Conservation (phyloP, 2,797 vertebrate species). For the Hoplostethus atlanticus region DNA sequence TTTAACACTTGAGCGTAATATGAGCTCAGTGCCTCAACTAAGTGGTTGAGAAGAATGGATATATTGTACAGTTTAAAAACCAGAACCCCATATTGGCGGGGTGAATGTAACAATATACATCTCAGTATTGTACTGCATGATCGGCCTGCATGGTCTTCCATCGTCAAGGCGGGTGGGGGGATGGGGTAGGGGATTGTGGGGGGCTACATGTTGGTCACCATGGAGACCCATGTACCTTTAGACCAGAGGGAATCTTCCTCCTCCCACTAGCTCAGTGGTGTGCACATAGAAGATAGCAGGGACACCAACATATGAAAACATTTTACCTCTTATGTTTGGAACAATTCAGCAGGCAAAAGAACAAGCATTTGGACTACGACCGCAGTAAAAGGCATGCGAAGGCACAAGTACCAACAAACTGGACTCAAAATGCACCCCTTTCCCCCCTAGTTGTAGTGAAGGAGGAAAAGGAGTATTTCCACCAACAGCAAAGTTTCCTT, state of each 20-base stretch:
- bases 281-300: conserved; percentile 67
- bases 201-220: conserved; percentile 73
- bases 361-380: conserved; percentile 81
- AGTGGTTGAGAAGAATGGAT: conserved; percentile 59
- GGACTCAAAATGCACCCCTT: conserved; percentile 76
- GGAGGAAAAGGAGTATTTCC: conserved; percentile 68
- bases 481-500: conserved; percentile 66
- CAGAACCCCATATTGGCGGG: conserved; percentile 56
- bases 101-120: conserved; percentile 71
- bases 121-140: conserved; percentile 69
- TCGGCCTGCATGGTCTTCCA: conserved; percentile 58
- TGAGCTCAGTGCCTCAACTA: conserved; percentile 49
- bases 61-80: conserved; percentile 73
- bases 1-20: conserved; percentile 51
- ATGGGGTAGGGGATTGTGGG: conserved; percentile 62
- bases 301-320: conserved; percentile 74
- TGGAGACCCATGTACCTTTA: conserved; percentile 68
- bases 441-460: conserved; percentile 55
- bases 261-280: conserved; percentile 64
- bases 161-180: conserved; percentile 60
- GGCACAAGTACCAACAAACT: conserved; percentile 87
- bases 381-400: conserved; percentile 88
- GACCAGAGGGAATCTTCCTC: conserved; percentile 57
- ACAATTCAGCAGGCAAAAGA: conserved; percentile 83
- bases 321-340: conserved; percentile 71